Conservation (phyloP, 2,797 vertebrate genomes). For the Paramormyrops hopkinsi region DNA sequence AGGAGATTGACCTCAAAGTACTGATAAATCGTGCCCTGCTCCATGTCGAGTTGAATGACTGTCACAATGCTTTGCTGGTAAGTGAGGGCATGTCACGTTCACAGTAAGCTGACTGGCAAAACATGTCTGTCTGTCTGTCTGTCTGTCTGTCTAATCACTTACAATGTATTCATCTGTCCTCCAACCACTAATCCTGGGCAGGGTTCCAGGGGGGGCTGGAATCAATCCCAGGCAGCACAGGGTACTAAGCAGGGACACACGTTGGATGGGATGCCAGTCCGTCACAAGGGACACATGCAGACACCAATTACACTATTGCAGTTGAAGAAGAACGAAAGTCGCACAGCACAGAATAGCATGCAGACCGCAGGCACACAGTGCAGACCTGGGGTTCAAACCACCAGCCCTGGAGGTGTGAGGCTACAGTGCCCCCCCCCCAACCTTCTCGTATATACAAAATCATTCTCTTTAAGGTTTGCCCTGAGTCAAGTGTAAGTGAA, state of each 20-base stretch:
- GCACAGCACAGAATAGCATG: background rate
- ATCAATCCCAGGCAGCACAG: background rate
- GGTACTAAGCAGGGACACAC: background rate
- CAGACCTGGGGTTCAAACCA: background rate
- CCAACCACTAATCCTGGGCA: background rate
- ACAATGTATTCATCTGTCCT: background rate
- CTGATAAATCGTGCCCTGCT: slow-evolving; percentile 63
- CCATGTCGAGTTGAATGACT: slow-evolving; percentile 51
- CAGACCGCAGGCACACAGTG: background rate
- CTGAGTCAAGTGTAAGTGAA: background rate
- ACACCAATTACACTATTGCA: background rate
- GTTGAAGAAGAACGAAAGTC: background rate
- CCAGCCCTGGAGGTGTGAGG: background rate
- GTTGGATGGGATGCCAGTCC: background rate
- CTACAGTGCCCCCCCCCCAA: background rate
- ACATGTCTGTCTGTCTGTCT: background rate
- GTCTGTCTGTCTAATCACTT: background rate
- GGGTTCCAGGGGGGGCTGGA: background rate
- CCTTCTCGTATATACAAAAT: background rate
- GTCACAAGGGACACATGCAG: background rate
- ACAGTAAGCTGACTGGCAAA: background rate
- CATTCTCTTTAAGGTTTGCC: background rate
- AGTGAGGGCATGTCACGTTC: background rate
- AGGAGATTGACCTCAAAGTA: slow-evolving; percentile 54
- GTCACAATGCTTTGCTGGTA: slow-evolving; percentile 61